A percentile compares a stretch with the other conserved stretches of the same genome.
phyloP scores from a whole-genome alignment of 2,888 invertebrate species.

The Microplitis deprimator region DNA sequence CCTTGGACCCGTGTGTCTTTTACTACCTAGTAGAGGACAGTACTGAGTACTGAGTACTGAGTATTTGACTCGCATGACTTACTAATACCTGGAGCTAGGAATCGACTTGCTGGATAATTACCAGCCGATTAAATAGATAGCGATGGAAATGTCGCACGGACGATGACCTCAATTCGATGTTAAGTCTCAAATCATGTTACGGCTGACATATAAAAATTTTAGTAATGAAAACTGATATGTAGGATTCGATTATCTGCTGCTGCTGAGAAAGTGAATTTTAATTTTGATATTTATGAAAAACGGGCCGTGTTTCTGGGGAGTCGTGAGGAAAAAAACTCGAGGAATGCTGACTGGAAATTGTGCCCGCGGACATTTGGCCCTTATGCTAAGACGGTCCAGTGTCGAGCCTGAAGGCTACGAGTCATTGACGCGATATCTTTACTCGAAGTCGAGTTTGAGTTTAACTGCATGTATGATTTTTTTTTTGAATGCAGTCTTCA shows the following conservation, averaged over 20 bases:
- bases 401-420: no score
- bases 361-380: not conserved
- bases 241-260: no score
- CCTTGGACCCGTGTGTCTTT: slow-evolving; percentile 40
- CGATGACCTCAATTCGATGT: slow-evolving; percentile 26
- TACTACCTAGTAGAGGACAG: no score
- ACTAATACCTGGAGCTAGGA: slow-evolving; percentile 47
- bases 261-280: no score
- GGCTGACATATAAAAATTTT: no score
- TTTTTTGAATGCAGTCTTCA: no score
- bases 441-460: no score
- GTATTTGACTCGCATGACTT: slow-evolving; percentile 46
- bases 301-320: no score
- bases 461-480: no score
- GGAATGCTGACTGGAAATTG: not conserved
- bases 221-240: no score
- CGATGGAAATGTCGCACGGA: slow-evolving; percentile 51
- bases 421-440: no score
- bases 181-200: not conserved
- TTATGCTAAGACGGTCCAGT: not conserved
- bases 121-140: slow-evolving; percentile 18
- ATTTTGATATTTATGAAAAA: no score
- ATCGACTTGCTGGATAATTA: slow-evolving; percentile 29
- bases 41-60: not conserved
- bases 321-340: not conserved